Conservation (phyloP, 2,113 vertebrate species). For the Eulemur macaco region DNA sequence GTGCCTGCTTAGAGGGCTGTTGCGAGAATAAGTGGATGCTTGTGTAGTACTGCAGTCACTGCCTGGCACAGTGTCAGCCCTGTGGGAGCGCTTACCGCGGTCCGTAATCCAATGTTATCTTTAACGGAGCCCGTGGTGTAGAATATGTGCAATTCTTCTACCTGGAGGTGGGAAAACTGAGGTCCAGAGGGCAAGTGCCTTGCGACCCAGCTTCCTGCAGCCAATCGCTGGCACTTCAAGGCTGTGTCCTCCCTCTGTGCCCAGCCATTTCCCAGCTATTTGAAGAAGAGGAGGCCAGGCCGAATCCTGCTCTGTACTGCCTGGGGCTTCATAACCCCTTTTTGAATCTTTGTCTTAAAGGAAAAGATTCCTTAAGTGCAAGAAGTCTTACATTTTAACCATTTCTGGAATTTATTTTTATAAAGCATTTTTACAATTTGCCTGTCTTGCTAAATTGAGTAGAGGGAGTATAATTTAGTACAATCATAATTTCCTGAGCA, state of each 20-base stretch:
- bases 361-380: neutral
- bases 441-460: neutral
- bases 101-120: too few species aligned
- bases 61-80: neutral
- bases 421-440: neutral
- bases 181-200: neutral
- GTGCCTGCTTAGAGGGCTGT: too few species aligned
- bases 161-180: neutral
- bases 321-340: neutral
- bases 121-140: neutral
- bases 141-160: neutral
- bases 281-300: rapidly evolving
- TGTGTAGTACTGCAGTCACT: too few species aligned
- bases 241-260: neutral
- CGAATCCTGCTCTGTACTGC: rapidly evolving
- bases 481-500: neutral
- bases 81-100: neutral
- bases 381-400: neutral
- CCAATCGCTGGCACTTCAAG: neutral
- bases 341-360: neutral
- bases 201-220: too few species aligned
- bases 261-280: too few species aligned
- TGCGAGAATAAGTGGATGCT: neutral
- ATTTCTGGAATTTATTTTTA: neutral
- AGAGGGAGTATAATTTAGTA: neutral